Percentiles rank a stretch among this genome's conserved stretches.
Conservation (phyloP, 1,140 invertebrate genomes). For the Rhagoletis pomonella region DNA sequence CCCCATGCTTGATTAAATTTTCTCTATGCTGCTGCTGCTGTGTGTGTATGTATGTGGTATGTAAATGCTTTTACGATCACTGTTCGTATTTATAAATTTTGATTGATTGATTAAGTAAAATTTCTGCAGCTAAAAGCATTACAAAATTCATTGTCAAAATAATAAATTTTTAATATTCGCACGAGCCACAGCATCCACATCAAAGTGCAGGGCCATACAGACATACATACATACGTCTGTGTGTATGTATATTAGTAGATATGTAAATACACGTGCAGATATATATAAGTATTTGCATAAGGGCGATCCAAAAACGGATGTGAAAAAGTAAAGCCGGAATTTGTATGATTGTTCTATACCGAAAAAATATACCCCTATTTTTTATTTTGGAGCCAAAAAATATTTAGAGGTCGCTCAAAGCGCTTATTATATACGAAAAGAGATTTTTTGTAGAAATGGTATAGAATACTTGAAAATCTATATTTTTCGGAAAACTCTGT, state of each 20-base stretch:
- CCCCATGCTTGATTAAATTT: background rate
- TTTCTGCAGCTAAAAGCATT: background rate
- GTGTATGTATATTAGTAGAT: background rate
- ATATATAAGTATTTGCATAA: background rate
- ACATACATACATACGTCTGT: background rate
- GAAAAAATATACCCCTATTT: no score
- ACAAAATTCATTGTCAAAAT: background rate
- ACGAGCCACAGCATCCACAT: background rate
- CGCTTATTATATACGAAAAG: no score
- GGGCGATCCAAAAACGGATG: no score
- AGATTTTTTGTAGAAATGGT: no score
- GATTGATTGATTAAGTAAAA: conserved; percentile 22
- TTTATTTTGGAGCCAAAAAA: no score
- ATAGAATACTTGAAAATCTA: no score
- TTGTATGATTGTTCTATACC: no score
- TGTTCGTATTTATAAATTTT: background rate
- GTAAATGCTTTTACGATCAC: background rate
- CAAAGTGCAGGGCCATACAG: background rate
- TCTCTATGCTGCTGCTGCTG: background rate
- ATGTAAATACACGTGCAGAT: background rate
- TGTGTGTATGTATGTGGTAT: no score
- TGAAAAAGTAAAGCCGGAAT: no score
- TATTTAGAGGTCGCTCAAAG: no score
- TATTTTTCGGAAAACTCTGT: no score
- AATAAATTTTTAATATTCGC: background rate